phyloP scores from a whole-genome alignment of 1,140 invertebrate species.

The Papilio helenus region DNA sequence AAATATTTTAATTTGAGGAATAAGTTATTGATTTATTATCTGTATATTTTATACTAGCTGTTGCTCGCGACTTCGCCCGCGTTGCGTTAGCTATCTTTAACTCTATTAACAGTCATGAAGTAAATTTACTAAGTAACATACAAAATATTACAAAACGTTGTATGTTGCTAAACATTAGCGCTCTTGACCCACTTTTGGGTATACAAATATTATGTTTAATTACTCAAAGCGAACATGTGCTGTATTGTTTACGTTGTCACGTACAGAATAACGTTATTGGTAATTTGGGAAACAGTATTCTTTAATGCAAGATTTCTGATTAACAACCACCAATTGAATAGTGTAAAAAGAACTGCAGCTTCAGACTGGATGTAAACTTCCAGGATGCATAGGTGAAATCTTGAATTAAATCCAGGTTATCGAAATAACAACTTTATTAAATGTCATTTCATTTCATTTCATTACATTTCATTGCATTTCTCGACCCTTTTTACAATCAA shows the following conservation, averaged over 20 bases:
- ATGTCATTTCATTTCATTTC: too few relatives aligned
- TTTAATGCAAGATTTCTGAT: not conserved
- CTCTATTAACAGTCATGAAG: not conserved
- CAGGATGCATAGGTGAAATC: too few relatives aligned
- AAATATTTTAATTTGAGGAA: too few relatives aligned
- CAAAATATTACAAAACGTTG: slow-evolving; percentile 27
- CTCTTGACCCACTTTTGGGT: slow-evolving; percentile 53
- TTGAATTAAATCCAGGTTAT: too few relatives aligned
- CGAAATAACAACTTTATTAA: too few relatives aligned
- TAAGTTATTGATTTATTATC: too few relatives aligned
- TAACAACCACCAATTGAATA: not conserved
- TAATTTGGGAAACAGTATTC: not conserved
- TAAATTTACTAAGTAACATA: not conserved
- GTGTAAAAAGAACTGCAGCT: too few relatives aligned
- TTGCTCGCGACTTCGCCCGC: too few relatives aligned
- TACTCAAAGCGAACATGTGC: slow-evolving; percentile 32
- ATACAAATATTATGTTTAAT: slow-evolving; percentile 48
- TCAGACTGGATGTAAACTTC: too few relatives aligned
- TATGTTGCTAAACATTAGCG: slow-evolving; percentile 34
- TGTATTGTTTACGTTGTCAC: not conserved
- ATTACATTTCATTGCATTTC: too few relatives aligned
- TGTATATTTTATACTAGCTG: too few relatives aligned
- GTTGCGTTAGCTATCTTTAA: not conserved
- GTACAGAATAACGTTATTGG: not conserved
- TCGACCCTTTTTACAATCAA: too few relatives aligned